These are phyloP conservation scores for Lasioglossum albipes DNA, from an alignment of 1,140 invertebrate species.

Conservation along the genomic window DNA sequence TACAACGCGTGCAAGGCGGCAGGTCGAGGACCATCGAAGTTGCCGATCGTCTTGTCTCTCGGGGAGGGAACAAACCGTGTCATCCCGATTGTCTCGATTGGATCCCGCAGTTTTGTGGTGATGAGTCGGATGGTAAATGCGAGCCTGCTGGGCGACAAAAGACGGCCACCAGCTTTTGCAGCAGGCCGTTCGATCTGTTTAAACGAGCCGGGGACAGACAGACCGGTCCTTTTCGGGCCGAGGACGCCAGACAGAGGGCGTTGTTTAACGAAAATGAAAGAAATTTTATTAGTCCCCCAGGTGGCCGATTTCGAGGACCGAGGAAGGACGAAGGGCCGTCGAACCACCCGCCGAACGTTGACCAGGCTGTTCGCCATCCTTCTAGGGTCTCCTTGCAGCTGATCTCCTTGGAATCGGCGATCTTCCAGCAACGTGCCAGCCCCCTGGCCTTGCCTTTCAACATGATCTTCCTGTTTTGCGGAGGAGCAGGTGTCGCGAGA, in stretches of 20 bases:
- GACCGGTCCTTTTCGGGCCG: background rate
- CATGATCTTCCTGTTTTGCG: slow-evolving; percentile 55
- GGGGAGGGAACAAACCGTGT: slow-evolving; percentile 37
- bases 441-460: background rate
- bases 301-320: background rate
- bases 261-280: slow-evolving; percentile 30
- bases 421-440: too few species aligned
- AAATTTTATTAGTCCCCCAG: slow-evolving; percentile 22
- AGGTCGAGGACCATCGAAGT: too few species aligned
- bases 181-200: slow-evolving; percentile 11
- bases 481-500: slow-evolving; percentile 58
- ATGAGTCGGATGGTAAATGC: slow-evolving; percentile 17
- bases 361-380: too few species aligned
- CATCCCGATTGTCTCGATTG: slow-evolving; percentile 27
- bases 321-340: too few species aligned
- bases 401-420: slow-evolving; percentile 2
- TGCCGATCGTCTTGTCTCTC: too few species aligned
- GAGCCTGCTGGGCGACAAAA: slow-evolving; percentile 10
- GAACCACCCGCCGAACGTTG: background rate
- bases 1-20: too few species aligned
- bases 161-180: slow-evolving; percentile 47
- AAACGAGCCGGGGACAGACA: background rate
- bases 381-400: background rate
- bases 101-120: slow-evolving; percentile 27
- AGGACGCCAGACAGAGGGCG: background rate